Conservation (phyloP, 2,797 vertebrate species). For the Brachyalestes nurse region DNA sequence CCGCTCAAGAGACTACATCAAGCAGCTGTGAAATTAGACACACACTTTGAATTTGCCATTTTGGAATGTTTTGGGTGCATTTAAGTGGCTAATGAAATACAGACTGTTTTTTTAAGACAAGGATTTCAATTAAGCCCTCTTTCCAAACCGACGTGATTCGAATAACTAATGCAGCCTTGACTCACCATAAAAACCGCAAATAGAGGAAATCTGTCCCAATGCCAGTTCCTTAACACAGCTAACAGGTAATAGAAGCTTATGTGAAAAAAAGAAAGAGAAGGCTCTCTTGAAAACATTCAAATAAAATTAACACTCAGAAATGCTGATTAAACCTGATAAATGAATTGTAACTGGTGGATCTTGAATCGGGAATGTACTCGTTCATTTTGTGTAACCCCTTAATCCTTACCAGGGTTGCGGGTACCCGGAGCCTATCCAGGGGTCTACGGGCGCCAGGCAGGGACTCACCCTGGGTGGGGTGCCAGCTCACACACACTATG, state of each 20-base stretch:
- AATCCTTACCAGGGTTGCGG: too few species aligned
- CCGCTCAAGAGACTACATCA: slow-evolving; percentile 61
- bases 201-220: not conserved
- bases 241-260: not conserved
- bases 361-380: too few species aligned
- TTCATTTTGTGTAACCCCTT: too few species aligned
- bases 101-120: slow-evolving; percentile 54
- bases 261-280: too few species aligned
- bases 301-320: too few species aligned
- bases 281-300: too few species aligned
- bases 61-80: slow-evolving; percentile 61
- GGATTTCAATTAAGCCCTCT: slow-evolving; percentile 71
- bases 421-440: too few species aligned
- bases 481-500: too few species aligned
- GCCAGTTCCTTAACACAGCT: not conserved
- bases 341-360: too few species aligned
- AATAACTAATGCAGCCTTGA: slow-evolving; percentile 67
- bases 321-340: too few species aligned
- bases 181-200: not conserved
- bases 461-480: too few species aligned
- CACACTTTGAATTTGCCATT: slow-evolving; percentile 65
- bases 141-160: slow-evolving; percentile 66
- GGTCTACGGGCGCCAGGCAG: too few species aligned
- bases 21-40: slow-evolving; percentile 77
- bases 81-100: slow-evolving; percentile 69